Base-by-base conservation (phyloP, 2,113 vertebrate species). In the Menura novaehollandiae region DNA sequence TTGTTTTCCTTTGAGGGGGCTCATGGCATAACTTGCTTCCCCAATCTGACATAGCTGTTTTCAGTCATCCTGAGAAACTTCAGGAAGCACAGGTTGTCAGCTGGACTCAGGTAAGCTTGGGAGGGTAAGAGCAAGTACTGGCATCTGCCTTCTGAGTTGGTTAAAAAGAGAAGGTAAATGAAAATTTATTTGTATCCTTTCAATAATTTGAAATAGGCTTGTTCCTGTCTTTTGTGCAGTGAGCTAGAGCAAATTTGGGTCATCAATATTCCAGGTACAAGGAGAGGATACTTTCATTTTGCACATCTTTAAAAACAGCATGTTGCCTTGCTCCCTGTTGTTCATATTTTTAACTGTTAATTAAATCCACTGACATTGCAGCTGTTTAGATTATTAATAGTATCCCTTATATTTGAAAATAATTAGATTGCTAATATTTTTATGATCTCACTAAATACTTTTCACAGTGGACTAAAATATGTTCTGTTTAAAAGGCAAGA, bases 321-420 rank as follows among this genome's bases (percentile, higher is more conserved):
- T 91, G 94, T 88, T 94, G 72, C 82, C 97, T 97, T 95, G 81
- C 80, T 97, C 96, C 84, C 91, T 53, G 91, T 93, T 97, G 93
- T 97, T 97, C 76, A 14, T 89, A 92, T 93, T 96, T 97, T 97
- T 96, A 97, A 92, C 93, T 96, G 95, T 97, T 98, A 98, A 97
- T 97, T 98, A 97, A 97, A 96, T 95, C 71, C 73, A 89, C 79
- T 96, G 89, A 56, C 63, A 94, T 73, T 96, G 85, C 89, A 97
- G 74, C 90, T 96, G 86, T 91, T 98, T 97, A 76, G 75, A 95
- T 96, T 97, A 94, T 79, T 97, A 96, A 94, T 95, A 85, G 85
- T 92, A 82, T 87, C 75, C 51, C 39, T 82, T 87, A 80, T 94
- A 94, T 88, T 94, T 91, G 93, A 94, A 95, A 97, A 89, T 90